These are phyloP conservation scores for Arrhamphus sclerolepis DNA, from an alignment of 2,797 vertebrate species.

Conservation along the genomic window DNA sequence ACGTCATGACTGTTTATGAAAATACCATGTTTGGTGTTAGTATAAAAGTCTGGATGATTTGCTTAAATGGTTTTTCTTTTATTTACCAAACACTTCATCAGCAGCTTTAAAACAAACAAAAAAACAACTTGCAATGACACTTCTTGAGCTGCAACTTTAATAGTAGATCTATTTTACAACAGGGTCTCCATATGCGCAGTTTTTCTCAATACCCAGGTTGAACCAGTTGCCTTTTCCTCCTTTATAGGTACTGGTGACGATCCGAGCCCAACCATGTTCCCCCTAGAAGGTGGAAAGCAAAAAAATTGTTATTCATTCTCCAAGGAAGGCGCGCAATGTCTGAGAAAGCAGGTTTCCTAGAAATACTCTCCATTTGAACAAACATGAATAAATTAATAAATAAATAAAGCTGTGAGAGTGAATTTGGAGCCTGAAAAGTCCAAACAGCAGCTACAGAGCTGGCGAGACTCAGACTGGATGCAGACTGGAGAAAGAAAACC, in stretches of 20 bases:
- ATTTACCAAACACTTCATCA: too few relatives aligned
- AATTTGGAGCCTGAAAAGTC: background rate
- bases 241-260: constrained; percentile 92
- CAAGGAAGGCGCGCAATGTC: background rate
- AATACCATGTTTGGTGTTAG: too few relatives aligned
- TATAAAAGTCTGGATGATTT: too few relatives aligned
- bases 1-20: too few relatives aligned
- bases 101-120: too few relatives aligned
- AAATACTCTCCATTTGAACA: background rate
- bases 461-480: background rate
- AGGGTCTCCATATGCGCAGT: constrained; percentile 89
- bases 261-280: constrained; percentile 91
- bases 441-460: background rate
- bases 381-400: too few relatives aligned
- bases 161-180: constrained; percentile 68
- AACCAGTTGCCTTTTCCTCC: constrained; percentile 86
- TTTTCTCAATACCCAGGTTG: constrained; percentile 90
- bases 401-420: background rate
- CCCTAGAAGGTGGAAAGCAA: constrained; percentile 79
- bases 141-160: constrained; percentile 4
- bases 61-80: too few relatives aligned
- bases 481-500: constrained; percentile 25
- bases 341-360: background rate
- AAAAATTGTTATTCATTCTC: background rate
- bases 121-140: background rate